Conservation (phyloP, 1,140 invertebrate genomes). For the Camponotus vicinus region DNA sequence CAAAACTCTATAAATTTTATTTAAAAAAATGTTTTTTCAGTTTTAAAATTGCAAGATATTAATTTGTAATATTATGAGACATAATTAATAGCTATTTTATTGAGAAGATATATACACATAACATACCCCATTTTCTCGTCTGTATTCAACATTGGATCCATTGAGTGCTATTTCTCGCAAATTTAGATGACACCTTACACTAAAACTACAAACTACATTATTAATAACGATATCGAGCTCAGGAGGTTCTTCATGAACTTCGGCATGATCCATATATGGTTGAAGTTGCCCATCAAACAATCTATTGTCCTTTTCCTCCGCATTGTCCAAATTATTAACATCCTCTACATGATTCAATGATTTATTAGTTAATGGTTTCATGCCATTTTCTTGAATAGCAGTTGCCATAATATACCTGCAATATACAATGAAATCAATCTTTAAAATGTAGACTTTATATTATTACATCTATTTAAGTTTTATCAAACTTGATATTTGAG, state of each 20-base stretch:
- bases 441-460: background rate
- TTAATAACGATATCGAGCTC: constrained; percentile 98
- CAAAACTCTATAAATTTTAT: too few relatives aligned
- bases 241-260: constrained; percentile 87
- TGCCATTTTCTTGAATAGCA: constrained; percentile 91
- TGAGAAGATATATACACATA: background rate
- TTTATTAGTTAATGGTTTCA: constrained; percentile 89
- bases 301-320: constrained; percentile 78
- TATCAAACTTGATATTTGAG: background rate
- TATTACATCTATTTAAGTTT: background rate
- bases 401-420: constrained; percentile 89
- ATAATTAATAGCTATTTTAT: background rate
- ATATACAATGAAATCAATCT: constrained; percentile 46
- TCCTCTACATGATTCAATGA: constrained; percentile 85
- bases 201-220: constrained; percentile 99
- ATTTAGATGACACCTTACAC: constrained; percentile 98
- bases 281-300: constrained; percentile 75
- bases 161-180: constrained; percentile 97
- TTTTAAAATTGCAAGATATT: background rate
- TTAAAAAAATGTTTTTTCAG: background rate
- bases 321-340: constrained; percentile 84
- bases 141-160: constrained; percentile 97
- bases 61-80: background rate
- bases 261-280: constrained; percentile 69
- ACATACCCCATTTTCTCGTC: constrained; percentile 95